These are phyloP conservation scores for Spicauda simplicius DNA, from an alignment of 2,888 invertebrate genomes.

Conservation along the genomic window DNA sequence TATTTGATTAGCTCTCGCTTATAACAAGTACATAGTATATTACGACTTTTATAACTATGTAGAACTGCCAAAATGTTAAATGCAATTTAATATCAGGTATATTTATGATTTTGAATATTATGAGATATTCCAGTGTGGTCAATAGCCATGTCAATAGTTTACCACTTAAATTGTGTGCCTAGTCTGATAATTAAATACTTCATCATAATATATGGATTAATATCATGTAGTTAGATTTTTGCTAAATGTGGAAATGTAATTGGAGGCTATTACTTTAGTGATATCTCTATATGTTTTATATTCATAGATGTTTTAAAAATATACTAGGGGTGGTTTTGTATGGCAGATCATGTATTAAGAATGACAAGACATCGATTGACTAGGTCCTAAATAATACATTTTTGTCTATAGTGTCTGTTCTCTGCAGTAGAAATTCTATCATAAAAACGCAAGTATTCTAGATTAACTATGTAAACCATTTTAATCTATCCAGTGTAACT, in stretches of 20 bases:
- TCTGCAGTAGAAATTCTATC: conserved; percentile 14
- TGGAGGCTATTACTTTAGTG: conserved; percentile 48
- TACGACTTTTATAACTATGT: neutral
- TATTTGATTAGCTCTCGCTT: conserved; percentile 14
- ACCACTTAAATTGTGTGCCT: conserved; percentile 46
- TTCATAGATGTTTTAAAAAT: conserved; percentile 3
- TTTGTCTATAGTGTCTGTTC: conserved; percentile 13
- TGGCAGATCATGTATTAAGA: neutral
- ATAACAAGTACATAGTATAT: neutral
- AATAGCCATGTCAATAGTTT: conserved; percentile 11
- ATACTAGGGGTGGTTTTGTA: neutral
- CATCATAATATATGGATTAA: conserved; percentile 37
- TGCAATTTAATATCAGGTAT: neutral
- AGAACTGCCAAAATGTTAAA: neutral
- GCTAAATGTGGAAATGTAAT: conserved; percentile 25
- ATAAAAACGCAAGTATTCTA: conserved; percentile 20
- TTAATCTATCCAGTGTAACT: conserved; percentile 14
- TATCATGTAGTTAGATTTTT: conserved; percentile 19
- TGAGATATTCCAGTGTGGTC: neutral
- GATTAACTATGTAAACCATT: conserved; percentile 23
- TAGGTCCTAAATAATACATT: conserved; percentile 8
- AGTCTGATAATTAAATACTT: conserved; percentile 52
- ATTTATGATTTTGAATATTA: neutral
- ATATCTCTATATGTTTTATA: conserved; percentile 42
- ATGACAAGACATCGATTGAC: neutral